Conservation (phyloP, 2,113 vertebrate species). For the rabbit (Oryctolagus cuniculus) region mOryCun1.1 NC_091436.1:76037501-76038000, state of each 20-base stretch:
- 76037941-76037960: too few species aligned
- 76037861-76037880: too few species aligned
- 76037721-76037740: not conserved
- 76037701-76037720: not conserved
- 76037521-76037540: conserved; percentile 8
- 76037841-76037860: too few species aligned
- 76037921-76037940: too few species aligned
- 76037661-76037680: not conserved
- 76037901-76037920: too few species aligned
- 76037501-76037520: accelerated
- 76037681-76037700: not conserved
- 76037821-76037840: too few species aligned
- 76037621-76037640: not conserved
- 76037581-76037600: not conserved
- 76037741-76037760: not conserved
- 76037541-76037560: not conserved
- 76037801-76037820: too few species aligned
- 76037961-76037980: too few species aligned
- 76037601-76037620: not conserved
- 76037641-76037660: not conserved
- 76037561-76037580: not conserved
- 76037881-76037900: too few species aligned
- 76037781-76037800: too few species aligned
- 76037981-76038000: too few species aligned
- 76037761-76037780: accelerated